Percentiles rank a stretch among this genome's conserved stretches.
phyloP scores from a whole-genome alignment of 2,113 vertebrate genomes.

The Carassius gibelio region DNA sequence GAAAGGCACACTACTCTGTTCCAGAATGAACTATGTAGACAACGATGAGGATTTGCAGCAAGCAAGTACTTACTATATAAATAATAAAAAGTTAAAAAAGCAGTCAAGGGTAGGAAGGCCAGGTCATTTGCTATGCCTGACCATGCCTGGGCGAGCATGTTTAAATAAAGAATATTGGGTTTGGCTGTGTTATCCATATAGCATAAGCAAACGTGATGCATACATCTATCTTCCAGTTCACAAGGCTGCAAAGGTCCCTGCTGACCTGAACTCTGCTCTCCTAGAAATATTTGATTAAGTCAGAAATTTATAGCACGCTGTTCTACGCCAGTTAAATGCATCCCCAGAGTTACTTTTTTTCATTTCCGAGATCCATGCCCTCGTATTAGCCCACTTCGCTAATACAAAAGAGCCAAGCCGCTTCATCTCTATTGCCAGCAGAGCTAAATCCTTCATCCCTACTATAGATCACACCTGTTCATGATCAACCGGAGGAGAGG shows the following conservation, averaged over 20 bases:
- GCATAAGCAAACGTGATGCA: conserved; percentile 34
- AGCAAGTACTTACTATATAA: background rate
- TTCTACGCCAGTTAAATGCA: conserved; percentile 58
- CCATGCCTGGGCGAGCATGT: conserved; percentile 26
- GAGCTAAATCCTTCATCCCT: conserved; percentile 52
- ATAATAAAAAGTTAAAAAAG: background rate
- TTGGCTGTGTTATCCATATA: conserved; percentile 28
- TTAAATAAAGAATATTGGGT: conserved; percentile 37
- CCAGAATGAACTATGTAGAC: background rate
- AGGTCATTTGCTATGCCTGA: conserved; percentile 15
- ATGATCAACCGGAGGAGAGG: conserved; percentile 36
- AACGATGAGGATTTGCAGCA: background rate
- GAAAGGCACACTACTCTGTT: background rate
- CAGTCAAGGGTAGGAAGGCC: background rate
- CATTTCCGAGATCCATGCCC: conserved; percentile 55
- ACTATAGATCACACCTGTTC: conserved; percentile 47
- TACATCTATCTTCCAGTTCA: conserved; percentile 15
- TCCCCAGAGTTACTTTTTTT: conserved; percentile 59
- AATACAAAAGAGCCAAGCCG: conserved; percentile 62
- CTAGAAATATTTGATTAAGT: conserved; percentile 64
- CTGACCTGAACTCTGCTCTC: conserved; percentile 45
- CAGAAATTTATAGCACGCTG: conserved; percentile 55
- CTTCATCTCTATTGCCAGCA: conserved; percentile 47
- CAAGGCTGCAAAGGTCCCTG: conserved; percentile 15
- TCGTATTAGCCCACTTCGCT: conserved; percentile 68